A percentile compares a stretch with the other conserved stretches of the same genome.
These are phyloP conservation scores for Busseola fusca DNA, from an alignment of 2,888 invertebrate species.

Conservation along the genomic window DNA sequence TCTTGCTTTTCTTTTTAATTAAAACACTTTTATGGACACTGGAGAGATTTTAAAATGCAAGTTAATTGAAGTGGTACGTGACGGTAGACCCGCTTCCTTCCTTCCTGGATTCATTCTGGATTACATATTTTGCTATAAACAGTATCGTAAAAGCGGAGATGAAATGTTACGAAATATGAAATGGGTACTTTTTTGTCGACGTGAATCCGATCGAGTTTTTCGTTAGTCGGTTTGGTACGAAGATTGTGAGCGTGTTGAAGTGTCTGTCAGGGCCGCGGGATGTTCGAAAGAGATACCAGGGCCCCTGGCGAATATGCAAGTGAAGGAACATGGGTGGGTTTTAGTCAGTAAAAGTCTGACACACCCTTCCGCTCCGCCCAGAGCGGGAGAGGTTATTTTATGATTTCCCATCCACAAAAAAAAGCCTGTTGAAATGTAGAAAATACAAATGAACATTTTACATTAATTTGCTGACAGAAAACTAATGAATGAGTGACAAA, in stretches of 20 bases:
- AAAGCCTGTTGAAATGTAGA: neutral
- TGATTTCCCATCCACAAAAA: no score
- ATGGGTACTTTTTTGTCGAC: constrained; percentile 35
- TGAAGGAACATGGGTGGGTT: no score
- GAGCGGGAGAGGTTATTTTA: no score
- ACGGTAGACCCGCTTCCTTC: constrained; percentile 51
- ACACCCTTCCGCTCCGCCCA: no score
- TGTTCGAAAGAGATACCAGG: no score
- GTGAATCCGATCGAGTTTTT: constrained; percentile 32
- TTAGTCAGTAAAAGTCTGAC: no score
- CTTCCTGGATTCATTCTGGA: constrained; percentile 56
- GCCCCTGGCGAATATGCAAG: no score
- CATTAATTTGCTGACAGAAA: neutral
- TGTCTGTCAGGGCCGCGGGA: no score
- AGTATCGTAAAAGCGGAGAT: constrained; percentile 47
- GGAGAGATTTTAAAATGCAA: constrained; percentile 73
- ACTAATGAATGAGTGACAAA: neutral
- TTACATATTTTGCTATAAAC: constrained; percentile 57
- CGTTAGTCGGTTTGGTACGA: constrained; percentile 14
- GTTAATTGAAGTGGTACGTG: constrained; percentile 69
- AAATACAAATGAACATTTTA: constrained; percentile 10
- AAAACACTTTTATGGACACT: constrained; percentile 81
- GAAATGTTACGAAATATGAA: constrained; percentile 49
- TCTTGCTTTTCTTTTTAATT: constrained; percentile 83
- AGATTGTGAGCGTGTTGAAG: constrained; percentile 15